Conservation (phyloP, 2,113 vertebrate genomes). For the Halichoeres trimaculatus region DNA sequence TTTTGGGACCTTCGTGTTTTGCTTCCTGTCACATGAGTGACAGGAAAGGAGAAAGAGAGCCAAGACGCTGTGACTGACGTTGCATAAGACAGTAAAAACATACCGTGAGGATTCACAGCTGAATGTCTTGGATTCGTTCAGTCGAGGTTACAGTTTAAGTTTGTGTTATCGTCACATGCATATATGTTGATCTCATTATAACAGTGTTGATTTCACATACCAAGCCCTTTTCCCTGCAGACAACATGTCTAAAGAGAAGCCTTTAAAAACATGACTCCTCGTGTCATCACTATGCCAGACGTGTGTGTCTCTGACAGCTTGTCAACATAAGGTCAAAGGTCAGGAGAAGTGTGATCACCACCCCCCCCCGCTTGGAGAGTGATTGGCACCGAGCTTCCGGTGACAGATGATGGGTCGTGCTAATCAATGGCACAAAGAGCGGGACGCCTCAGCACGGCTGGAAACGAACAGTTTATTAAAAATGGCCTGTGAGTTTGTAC, state of each 20-base stretch:
- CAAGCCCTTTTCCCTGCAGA: neutral
- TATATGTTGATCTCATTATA: too few relatives aligned
- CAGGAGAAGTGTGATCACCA: conserved; percentile 16
- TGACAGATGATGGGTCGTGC: conserved; percentile 46
- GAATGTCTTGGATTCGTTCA: neutral
- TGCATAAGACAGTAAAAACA: conserved; percentile 25
- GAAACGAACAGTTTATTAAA: conserved; percentile 5
- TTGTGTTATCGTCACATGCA: neutral
- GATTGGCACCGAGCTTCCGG: conserved; percentile 29
- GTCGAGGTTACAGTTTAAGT: neutral
- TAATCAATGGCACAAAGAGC: conserved; percentile 37
- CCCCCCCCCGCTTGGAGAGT: neutral
- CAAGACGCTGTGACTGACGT: neutral
- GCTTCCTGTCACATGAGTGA: conserved; percentile 33
- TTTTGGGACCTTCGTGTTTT: conserved; percentile 31
- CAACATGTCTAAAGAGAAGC: conserved; percentile 11
- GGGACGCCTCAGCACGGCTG: neutral
- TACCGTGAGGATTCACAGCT: neutral
- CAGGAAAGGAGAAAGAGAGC: conserved; percentile 37
- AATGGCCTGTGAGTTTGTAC: neutral
- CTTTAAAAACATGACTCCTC: conserved; percentile 5
- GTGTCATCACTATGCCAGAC: conserved; percentile 53
- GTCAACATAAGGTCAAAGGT: conserved; percentile 69
- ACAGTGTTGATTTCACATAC: too few relatives aligned
- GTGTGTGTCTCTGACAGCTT: conserved; percentile 43